These are phyloP conservation scores for Harlomillsia oculata DNA, from an alignment of 1,140 invertebrate genomes.

Conservation along the genomic window DNA sequence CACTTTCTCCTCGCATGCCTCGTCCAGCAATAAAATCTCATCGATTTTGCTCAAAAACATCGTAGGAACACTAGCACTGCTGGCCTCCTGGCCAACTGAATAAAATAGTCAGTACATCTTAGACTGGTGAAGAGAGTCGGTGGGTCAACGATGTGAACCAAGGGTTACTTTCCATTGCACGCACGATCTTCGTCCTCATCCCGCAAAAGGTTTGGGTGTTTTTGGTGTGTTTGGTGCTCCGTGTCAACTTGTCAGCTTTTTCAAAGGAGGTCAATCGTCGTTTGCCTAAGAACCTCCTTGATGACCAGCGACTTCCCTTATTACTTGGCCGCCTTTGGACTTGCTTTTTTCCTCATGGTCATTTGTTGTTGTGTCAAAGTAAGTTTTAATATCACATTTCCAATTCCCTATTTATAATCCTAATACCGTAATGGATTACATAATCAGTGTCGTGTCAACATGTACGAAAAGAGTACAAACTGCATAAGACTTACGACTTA, in stretches of 20 bases:
- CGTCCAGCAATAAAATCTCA: conserved; percentile 13
- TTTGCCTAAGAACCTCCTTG: conserved; percentile 2
- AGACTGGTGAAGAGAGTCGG: too few relatives aligned
- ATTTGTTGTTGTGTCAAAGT: conserved; percentile 30
- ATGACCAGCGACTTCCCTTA: conserved; percentile 28
- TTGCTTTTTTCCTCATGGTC: conserved; percentile 25
- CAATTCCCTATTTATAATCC: too few relatives aligned
- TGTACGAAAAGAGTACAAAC: too few relatives aligned
- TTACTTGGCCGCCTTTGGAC: conserved; percentile 27
- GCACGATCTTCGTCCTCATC: too few relatives aligned
- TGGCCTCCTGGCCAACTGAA: too few relatives aligned
- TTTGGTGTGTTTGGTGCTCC: not conserved
- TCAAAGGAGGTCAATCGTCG: not conserved
- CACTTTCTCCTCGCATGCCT: conserved; percentile 5
- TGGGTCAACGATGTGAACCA: conserved; percentile 7
- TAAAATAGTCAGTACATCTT: too few relatives aligned
- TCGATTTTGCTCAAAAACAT: conserved; percentile 9
- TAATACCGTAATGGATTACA: too few relatives aligned
- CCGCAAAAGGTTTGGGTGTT: not conserved
- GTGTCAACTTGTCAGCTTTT: not conserved
- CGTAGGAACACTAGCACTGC: too few relatives aligned
- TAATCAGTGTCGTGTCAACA: too few relatives aligned
- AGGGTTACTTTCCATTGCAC: conserved; percentile 7
- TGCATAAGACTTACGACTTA: too few relatives aligned
- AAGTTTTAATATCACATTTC: too few relatives aligned